Conservation (phyloP, 1,140 invertebrate genomes). For the Drosophila malerkotliana region DNA sequence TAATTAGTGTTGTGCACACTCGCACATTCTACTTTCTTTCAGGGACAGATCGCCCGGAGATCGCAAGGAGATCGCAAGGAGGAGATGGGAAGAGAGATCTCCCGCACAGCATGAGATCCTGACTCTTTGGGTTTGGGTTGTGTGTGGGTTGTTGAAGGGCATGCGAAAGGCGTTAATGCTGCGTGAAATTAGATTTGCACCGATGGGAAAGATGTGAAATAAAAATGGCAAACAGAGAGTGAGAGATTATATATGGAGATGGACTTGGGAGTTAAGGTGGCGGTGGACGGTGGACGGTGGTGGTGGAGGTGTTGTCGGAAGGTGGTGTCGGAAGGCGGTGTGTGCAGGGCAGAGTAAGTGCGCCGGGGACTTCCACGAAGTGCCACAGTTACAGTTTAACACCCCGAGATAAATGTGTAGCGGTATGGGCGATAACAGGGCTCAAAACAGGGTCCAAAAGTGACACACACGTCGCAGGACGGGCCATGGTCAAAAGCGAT, state of each 20-base stretch:
- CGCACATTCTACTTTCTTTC: conserved; percentile 1
- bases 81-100: conserved; percentile 33
- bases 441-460: conserved; percentile 39
- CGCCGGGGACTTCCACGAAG: conserved; percentile 61
- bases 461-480: conserved; percentile 71
- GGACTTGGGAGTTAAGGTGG: background rate
- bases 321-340: background rate
- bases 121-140: conserved; percentile 16
- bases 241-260: conserved; percentile 29
- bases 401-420: conserved; percentile 69
- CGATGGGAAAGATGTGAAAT: conserved; percentile 48
- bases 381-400: conserved; percentile 80
- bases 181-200: conserved; percentile 84
- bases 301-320: background rate
- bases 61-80: conserved; percentile 1
- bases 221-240: conserved; percentile 45
- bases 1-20: conserved; percentile 82
- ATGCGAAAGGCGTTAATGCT: conserved; percentile 82
- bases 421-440: conserved; percentile 57
- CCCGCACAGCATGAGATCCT: conserved; percentile 64
- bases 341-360: conserved; percentile 36
- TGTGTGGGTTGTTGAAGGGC: conserved; percentile 48
- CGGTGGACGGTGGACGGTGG: background rate
- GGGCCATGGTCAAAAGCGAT: conserved; percentile 77
- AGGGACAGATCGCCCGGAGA: conserved; percentile 25